Evolutionary conservation across 2,888 invertebrate genomes (phyloP).

Genomic region (Pseudoips prasinana): DNA sequence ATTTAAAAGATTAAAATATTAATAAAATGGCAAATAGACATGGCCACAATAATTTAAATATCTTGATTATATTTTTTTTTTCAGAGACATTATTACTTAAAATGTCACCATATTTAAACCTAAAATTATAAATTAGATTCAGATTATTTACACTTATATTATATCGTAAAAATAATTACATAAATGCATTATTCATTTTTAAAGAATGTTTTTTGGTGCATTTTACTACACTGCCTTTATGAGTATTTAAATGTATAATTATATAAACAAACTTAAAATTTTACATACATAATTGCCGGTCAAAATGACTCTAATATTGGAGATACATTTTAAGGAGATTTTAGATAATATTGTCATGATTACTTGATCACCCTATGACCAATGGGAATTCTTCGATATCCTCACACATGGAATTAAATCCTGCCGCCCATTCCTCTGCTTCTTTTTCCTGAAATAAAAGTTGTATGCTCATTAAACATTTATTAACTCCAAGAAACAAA

Average conservation of each 20-base stretch:
- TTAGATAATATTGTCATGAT: constrained; percentile 19
- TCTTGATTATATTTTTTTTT: constrained; percentile 19
- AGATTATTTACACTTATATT: constrained; percentile 19
- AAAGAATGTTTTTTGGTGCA: neutral
- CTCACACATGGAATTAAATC: constrained; percentile 82
- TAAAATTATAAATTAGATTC: constrained; percentile 16
- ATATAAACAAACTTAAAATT: constrained; percentile 7
- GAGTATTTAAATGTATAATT: constrained; percentile 15
- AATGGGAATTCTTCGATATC: constrained; percentile 77
- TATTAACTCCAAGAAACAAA: no score
- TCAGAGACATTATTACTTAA: constrained; percentile 12
- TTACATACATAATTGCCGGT: constrained; percentile 7
- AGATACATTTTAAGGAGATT: no score
- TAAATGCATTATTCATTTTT: neutral
- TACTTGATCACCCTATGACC: constrained; percentile 53
- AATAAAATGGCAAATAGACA: constrained; percentile 37
- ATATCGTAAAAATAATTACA: neutral
- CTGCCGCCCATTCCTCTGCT: constrained; percentile 77
- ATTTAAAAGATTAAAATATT: constrained; percentile 13
- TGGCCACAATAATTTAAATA: constrained; percentile 29
- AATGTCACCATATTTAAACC: constrained; percentile 1
- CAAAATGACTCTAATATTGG: no score
- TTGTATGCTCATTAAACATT: no score
- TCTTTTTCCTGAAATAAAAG: constrained; percentile 70
- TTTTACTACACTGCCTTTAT: constrained; percentile 6